These are phyloP conservation scores for Indicator indicator DNA, from an alignment of 2,113 vertebrate genomes.

Conservation along the genomic window DNA sequence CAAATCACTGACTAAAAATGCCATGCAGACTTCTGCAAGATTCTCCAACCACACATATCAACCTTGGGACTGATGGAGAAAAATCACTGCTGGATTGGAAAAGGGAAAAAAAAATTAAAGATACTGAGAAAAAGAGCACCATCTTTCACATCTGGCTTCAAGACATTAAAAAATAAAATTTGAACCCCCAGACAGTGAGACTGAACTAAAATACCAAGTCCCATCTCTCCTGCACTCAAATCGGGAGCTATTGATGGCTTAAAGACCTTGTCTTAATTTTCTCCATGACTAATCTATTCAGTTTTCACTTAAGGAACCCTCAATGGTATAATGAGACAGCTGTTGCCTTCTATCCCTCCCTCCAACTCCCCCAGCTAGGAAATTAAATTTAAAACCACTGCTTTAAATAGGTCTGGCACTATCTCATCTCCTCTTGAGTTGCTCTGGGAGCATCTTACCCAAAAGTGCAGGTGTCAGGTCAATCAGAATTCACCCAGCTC, in stretches of 20 bases:
- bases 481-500: conserved; percentile 25
- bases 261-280: conserved; percentile 69
- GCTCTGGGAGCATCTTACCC: conserved; percentile 33
- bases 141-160: conserved; percentile 6
- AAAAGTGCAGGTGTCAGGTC: conserved; percentile 42
- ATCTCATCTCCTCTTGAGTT: conserved; percentile 43
- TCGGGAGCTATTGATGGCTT: conserved; percentile 59
- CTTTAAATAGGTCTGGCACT: conserved; percentile 55
- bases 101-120: background rate
- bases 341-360: conserved; percentile 50
- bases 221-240: conserved; percentile 25
- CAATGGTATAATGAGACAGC: conserved; percentile 63
- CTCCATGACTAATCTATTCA: conserved; percentile 69
- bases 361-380: conserved; percentile 20
- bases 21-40: background rate
- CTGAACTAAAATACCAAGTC: conserved; percentile 21
- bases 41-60: background rate
- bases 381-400: conserved; percentile 63
- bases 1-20: background rate
- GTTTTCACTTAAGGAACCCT: conserved; percentile 61
- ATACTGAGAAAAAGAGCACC: background rate
- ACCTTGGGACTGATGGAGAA: background rate
- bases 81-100: background rate
- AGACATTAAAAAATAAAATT: conserved; percentile 50
- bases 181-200: background rate